Evolutionary conservation across 2,888 invertebrate genomes (phyloP).

Genomic region (Cancer borealis): DNA sequence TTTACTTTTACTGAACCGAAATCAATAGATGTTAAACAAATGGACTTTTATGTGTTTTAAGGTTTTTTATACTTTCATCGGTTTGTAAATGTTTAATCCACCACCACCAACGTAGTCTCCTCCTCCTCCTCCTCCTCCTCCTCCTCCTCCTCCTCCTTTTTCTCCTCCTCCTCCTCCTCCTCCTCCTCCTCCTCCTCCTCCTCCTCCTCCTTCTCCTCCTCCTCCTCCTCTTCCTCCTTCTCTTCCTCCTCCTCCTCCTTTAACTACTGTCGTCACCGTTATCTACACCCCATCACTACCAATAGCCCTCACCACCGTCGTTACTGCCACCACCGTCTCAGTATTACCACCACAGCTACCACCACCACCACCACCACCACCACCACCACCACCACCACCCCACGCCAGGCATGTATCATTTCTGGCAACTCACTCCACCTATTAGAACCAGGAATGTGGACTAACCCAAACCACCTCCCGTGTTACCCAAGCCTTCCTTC

Average conservation of each 20-base stretch:
- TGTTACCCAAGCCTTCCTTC: not conserved
- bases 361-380: not conserved
- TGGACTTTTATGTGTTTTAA: slow-evolving; percentile 17
- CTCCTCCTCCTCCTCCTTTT: not conserved
- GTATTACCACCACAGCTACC: not conserved
- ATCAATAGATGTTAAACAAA: slow-evolving; percentile 43
- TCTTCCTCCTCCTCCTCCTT: not conserved
- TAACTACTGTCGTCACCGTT: not conserved
- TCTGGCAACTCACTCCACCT: slow-evolving; percentile 22
- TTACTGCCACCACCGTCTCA: not conserved
- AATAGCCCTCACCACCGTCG: not conserved
- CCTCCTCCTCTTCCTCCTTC: not conserved
- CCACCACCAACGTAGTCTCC: not conserved
- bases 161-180: not conserved
- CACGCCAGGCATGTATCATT: not conserved
- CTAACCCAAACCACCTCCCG: slow-evolving; percentile 21
- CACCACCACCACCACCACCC: not conserved
- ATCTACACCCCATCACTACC: not conserved
- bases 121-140: not conserved
- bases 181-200: not conserved
- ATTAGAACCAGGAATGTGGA: slow-evolving; percentile 27
- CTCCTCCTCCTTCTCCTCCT: not conserved
- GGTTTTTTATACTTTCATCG: slow-evolving; percentile 7
- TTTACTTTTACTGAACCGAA: slow-evolving; percentile 38
- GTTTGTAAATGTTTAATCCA: slow-evolving; percentile 34